These are phyloP conservation scores for Eurypyga helias DNA, from an alignment of 2,113 vertebrate genomes.

Conservation along the genomic window DNA sequence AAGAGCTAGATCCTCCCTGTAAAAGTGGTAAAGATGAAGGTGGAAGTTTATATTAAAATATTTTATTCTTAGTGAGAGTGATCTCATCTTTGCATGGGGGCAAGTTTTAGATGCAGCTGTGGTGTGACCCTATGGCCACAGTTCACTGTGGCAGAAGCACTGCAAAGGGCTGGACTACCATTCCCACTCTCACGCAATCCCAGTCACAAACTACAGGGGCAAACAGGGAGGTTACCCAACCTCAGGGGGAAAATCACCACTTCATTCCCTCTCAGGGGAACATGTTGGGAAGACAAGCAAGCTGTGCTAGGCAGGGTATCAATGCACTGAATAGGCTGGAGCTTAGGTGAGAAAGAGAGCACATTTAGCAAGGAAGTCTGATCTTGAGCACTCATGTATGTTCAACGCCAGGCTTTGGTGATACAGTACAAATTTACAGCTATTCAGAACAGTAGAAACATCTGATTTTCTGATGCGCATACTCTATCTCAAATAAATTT, in stretches of 20 bases:
- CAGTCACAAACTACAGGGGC: neutral
- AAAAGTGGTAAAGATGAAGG: neutral
- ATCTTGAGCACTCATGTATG: neutral
- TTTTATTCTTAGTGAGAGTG: neutral
- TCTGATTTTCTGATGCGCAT: neutral
- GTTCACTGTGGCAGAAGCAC: neutral
- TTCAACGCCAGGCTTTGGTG: neutral
- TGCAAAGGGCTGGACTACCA: neutral
- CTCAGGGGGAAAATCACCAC: neutral
- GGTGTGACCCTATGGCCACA: neutral
- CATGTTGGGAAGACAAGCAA: neutral
- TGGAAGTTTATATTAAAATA: neutral
- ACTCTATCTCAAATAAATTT: neutral
- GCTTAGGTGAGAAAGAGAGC: neutral
- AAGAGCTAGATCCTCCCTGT: neutral
- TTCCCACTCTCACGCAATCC: neutral
- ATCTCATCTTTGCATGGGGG: neutral
- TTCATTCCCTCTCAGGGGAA: neutral
- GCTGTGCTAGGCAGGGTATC: neutral
- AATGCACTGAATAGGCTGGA: neutral
- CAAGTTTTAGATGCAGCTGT: neutral
- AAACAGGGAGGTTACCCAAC: neutral
- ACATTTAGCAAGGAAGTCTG: neutral
- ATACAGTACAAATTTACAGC: neutral
- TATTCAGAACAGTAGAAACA: neutral